phyloP scores from a whole-genome alignment of 2,113 vertebrate genomes.

The Percina caprodes region DNA sequence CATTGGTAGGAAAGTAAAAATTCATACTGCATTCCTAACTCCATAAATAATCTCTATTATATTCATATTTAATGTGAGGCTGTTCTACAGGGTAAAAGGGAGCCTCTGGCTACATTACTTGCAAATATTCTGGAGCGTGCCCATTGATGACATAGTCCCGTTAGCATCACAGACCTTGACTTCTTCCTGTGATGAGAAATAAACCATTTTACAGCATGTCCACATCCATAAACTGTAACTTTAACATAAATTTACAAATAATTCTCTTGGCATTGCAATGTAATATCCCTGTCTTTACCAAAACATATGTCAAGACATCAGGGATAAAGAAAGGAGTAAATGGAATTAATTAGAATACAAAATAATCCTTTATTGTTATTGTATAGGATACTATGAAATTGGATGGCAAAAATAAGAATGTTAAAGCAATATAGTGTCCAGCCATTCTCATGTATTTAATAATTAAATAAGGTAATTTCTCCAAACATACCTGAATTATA shows the following conservation, averaged over 20 bases:
- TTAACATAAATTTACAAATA: background rate
- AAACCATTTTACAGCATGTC: too few species aligned
- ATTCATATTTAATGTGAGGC: background rate
- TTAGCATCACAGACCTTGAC: background rate
- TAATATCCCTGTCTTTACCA: background rate
- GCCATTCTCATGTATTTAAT: too few species aligned
- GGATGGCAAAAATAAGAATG: too few species aligned
- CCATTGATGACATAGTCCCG: background rate
- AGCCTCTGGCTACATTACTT: background rate
- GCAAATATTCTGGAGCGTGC: background rate
- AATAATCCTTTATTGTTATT: too few species aligned
- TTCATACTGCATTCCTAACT: background rate
- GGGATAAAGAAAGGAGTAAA: background rate
- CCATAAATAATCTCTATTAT: background rate
- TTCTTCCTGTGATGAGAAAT: background rate
- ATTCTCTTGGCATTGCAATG: background rate
- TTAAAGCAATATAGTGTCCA: too few species aligned
- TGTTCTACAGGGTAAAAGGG: background rate
- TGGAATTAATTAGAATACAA: background rate
- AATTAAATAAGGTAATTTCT: too few species aligned
- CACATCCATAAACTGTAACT: background rate
- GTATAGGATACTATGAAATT: too few species aligned
- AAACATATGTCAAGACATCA: background rate
- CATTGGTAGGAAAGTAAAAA: background rate
- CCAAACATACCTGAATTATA: too few species aligned